Conservation (phyloP, 2,113 vertebrate genomes). For the Acanthochromis polyacanthus region DNA sequence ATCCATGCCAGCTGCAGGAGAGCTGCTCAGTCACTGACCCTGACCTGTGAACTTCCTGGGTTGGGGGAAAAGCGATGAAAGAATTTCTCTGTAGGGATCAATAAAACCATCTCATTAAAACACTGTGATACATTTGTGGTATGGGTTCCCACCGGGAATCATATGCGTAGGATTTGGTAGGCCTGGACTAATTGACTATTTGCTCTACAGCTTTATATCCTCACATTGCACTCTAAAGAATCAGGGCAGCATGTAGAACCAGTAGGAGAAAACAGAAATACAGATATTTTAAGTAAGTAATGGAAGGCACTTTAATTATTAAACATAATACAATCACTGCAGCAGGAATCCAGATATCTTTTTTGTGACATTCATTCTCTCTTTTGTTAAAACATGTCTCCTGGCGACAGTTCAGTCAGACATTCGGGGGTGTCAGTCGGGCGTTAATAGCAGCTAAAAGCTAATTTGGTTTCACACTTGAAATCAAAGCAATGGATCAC, state of each 20-base stretch:
- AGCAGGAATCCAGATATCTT: too few relatives aligned
- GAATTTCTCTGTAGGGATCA: conserved; percentile 51
- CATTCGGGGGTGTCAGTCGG: too few relatives aligned
- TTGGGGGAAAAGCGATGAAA: conserved; percentile 32
- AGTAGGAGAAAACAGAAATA: too few relatives aligned
- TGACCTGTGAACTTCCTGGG: conserved; percentile 66
- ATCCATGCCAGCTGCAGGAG: conserved; percentile 51
- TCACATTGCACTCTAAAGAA: not conserved
- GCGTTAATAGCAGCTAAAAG: too few relatives aligned
- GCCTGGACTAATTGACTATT: not conserved
- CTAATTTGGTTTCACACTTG: too few relatives aligned
- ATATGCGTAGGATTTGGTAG: not conserved
- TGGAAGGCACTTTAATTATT: too few relatives aligned
- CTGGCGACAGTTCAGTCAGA: too few relatives aligned
- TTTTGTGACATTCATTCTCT: too few relatives aligned
- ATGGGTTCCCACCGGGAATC: conserved; percentile 26
- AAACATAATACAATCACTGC: too few relatives aligned
- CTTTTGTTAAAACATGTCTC: too few relatives aligned
- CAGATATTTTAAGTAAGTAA: too few relatives aligned
- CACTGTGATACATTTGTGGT: conserved; percentile 39
- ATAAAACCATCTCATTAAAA: conserved; percentile 64
- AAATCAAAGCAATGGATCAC: too few relatives aligned
- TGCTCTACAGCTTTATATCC: not conserved
- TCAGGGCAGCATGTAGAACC: not conserved
- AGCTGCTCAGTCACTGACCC: conserved; percentile 50